Evolutionary conservation across 2,888 invertebrate genomes (phyloP).

Genomic region (Pristionchus arcanus): DNA sequence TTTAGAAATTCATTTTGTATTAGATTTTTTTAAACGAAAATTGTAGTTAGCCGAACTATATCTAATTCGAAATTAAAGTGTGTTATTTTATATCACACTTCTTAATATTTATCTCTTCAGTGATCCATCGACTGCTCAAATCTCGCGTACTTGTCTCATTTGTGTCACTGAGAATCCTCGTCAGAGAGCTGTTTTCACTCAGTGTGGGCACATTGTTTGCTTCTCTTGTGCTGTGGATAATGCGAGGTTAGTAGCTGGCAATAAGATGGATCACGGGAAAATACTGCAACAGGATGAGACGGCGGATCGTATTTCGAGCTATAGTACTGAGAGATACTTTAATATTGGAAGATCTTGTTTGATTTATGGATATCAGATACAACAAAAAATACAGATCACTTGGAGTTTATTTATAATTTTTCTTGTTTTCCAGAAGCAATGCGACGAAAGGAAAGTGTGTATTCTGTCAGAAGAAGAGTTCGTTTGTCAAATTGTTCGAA

Average conservation of each 20-base stretch:
- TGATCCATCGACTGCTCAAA: background rate
- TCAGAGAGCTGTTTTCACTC: background rate
- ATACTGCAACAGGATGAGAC: too few relatives aligned
- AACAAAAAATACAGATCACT: too few relatives aligned
- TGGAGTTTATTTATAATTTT: background rate
- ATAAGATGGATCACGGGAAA: too few relatives aligned
- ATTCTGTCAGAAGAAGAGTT: background rate
- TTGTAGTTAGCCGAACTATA: too few relatives aligned
- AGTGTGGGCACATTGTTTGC: conserved; percentile 10
- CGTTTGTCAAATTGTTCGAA: background rate
- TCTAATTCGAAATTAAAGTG: background rate
- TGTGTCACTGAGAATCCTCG: background rate
- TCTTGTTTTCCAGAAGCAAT: background rate
- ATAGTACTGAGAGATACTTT: too few relatives aligned
- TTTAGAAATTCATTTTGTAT: background rate
- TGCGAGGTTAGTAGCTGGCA: background rate
- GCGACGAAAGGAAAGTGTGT: background rate
- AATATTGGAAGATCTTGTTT: too few relatives aligned
- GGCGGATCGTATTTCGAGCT: background rate
- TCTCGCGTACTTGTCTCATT: background rate
- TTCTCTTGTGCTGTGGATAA: background rate
- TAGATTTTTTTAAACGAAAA: too few relatives aligned
- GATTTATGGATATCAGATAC: too few relatives aligned
- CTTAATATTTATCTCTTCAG: background rate
- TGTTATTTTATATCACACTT: background rate